These are phyloP conservation scores for Sitophilus oryzae DNA, from an alignment of 1,140 invertebrate species.

Conservation along the genomic window DNA sequence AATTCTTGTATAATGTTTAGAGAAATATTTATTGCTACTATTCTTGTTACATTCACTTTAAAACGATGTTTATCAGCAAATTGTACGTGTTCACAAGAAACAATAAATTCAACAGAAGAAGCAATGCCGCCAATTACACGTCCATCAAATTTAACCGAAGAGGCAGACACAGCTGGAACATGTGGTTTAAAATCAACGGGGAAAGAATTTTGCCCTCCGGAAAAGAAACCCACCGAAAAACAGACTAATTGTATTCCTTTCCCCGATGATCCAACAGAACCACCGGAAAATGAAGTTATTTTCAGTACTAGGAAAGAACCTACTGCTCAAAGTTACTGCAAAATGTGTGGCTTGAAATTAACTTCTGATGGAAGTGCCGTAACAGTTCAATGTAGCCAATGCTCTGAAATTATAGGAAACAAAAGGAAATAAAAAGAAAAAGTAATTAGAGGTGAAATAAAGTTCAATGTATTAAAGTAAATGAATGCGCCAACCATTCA, in stretches of 20 bases:
- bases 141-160: too few species aligned
- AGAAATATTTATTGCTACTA: too few species aligned
- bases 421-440: background rate
- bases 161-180: too few species aligned
- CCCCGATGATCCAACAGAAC: slow-evolving; percentile 3
- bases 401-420: background rate
- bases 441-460: background rate
- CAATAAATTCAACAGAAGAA: too few species aligned
- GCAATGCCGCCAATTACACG: too few species aligned
- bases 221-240: background rate
- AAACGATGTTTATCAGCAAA: too few species aligned
- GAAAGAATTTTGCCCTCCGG: slow-evolving; percentile 13
- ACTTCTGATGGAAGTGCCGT: slow-evolving; percentile 8
- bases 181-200: background rate
- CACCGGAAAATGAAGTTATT: slow-evolving; percentile 3
- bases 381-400: slow-evolving; percentile 7
- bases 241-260: slow-evolving; percentile 10
- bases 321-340: slow-evolving; percentile 2
- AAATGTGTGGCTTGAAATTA: slow-evolving; percentile 10
- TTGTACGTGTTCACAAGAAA: too few species aligned
- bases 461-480: too few species aligned
- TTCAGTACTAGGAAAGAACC: slow-evolving; percentile 5
- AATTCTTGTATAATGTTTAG: too few species aligned
- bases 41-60: too few species aligned
- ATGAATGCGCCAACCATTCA: too few species aligned